Base-by-base conservation (phyloP, 2,113 vertebrate genomes). In the Burhinus oedicnemus region DNA sequence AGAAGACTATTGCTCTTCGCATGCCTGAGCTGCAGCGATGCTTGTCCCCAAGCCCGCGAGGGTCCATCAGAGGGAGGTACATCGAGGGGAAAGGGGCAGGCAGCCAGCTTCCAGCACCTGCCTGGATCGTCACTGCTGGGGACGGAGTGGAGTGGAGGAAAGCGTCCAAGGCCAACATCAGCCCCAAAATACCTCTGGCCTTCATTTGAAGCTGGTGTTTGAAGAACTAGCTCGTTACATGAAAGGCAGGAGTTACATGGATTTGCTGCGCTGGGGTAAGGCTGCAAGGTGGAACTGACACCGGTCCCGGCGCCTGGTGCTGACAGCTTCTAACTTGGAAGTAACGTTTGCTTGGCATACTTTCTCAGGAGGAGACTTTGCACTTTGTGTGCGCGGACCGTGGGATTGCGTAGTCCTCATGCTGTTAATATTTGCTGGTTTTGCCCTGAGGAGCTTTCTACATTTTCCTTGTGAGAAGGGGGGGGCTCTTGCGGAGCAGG, bases 331-430 rank as follows among this genome's bases (percentile, higher is more conserved):
- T 16, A 6, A 4, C 52, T 3, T 12, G 36, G 68, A 40, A 58
- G 62, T 13, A 4, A 8, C 1, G 0, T 45, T 26, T 27, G 27
- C 83, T 64, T 2, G 21, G 5, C 3, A 1, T 1, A 2, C 34
- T 36, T 8, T 13, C 58, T 64, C 54, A n/a, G 16, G 10, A 70
- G 78, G 34, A 89, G 84, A 87, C 89, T 93, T 77, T 78, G 89
- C 75, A 30, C 91, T 90, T 3, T 21, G 47, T 0, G 8, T 1
- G 1, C 0, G 1, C 4, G 52, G 65, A 51, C 34, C 0, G 9
- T 23, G 69, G 64, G 60, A 5, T 52, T 34, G 77, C 25, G 7
- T 10, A 29, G 52, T 38, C 80, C 52, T 72, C 1, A 4, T 11
- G 65, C 92, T 54, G 71, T 11, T 61, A 18, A 2, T 49, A 15